Evolutionary conservation across 2,113 vertebrate genomes (phyloP).

Genomic region (Tringa solitaria): DNA sequence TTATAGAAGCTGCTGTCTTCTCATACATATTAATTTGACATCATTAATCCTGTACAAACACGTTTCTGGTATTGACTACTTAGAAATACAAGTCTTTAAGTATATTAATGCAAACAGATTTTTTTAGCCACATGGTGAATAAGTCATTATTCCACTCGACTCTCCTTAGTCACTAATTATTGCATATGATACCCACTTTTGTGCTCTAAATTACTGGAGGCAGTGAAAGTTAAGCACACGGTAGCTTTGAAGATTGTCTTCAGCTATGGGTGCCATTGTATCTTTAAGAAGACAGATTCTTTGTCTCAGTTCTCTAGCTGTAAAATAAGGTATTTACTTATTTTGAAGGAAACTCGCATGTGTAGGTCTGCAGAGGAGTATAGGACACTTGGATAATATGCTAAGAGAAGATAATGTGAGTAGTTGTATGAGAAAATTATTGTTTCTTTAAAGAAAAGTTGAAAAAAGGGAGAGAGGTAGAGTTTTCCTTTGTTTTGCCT

Average conservation of each 20-base stretch:
- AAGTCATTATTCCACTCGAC: background rate
- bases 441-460: background rate
- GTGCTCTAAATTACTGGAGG: background rate
- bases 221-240: background rate
- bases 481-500: background rate
- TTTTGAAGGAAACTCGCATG: background rate
- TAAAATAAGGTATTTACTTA: background rate
- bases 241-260: background rate
- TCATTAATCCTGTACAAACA: background rate
- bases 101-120: background rate
- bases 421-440: background rate
- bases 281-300: background rate
- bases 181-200: background rate
- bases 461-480: background rate
- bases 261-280: background rate
- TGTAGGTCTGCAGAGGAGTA: background rate
- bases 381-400: background rate
- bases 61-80: background rate
- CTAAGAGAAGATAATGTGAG: background rate
- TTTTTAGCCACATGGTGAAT: background rate
- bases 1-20: background rate
- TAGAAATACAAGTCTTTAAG: background rate
- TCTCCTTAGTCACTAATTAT: background rate
- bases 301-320: background rate
- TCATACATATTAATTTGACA: background rate